These are phyloP conservation scores for Rhopilema esculentum DNA, from an alignment of 30 jellyfish, hydroid and myxozoan species.

Conservation along the genomic window DNA sequence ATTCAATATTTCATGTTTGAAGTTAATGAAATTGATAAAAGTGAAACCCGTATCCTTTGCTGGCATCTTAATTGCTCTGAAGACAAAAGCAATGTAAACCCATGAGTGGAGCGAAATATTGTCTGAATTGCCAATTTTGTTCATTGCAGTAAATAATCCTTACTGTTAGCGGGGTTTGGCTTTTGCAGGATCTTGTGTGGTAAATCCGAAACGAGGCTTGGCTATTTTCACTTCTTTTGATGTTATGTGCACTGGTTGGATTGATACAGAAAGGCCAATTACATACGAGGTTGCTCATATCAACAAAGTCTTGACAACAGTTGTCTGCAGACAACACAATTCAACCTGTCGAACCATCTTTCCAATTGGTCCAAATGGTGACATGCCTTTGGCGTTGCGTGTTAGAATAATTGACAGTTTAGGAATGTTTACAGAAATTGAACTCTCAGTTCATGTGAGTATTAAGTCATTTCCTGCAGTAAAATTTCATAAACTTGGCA, in stretches of 20 bases:
- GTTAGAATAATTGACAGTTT: constrained; percentile 22
- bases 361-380: constrained; percentile 24
- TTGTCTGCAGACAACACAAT: constrained; percentile 53
- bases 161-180: too few relatives aligned
- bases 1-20: too few relatives aligned
- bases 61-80: too few relatives aligned
- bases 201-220: constrained; percentile 22
- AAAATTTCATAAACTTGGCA: background rate
- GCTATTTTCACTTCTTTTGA: constrained; percentile 20
- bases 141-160: too few relatives aligned
- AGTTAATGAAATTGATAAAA: too few relatives aligned
- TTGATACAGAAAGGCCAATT: constrained; percentile 35
- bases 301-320: constrained; percentile 37
- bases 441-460: constrained; percentile 29
- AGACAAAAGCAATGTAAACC: too few relatives aligned
- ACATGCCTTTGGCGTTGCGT: constrained; percentile 13
- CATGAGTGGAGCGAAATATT: too few relatives aligned
- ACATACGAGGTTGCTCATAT: constrained; percentile 42
- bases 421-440: constrained; percentile 48
- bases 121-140: too few relatives aligned
- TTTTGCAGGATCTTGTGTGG: constrained; percentile 11
- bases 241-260: constrained; percentile 41
- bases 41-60: too few relatives aligned
- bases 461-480: background rate
- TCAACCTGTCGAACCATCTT: constrained; percentile 21